Evolutionary conservation across 2,113 vertebrate genomes (phyloP).

Genomic region (Sula dactylatra): DNA sequence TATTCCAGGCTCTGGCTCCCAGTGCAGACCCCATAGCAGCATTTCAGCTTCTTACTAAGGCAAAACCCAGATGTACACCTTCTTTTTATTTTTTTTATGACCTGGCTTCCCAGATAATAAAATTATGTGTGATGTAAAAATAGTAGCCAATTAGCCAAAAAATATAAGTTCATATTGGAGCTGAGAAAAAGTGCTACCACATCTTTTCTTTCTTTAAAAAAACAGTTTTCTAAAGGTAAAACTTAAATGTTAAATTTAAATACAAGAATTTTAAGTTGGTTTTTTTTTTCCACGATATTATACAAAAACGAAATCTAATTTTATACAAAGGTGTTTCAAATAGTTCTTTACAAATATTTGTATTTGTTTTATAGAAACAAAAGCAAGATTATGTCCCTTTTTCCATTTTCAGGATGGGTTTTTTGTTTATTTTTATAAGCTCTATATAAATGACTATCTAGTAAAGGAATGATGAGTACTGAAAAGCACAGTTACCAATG

Average conservation of each 20-base stretch:
- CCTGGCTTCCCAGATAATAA: background rate
- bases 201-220: background rate
- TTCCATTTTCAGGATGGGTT: background rate
- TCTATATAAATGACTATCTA: background rate
- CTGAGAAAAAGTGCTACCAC: background rate
- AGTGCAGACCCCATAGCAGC: background rate
- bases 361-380: background rate
- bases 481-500: background rate
- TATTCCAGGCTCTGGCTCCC: background rate
- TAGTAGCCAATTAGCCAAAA: background rate
- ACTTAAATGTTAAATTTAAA: background rate
- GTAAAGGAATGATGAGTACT: background rate
- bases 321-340: background rate
- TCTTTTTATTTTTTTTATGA: background rate
- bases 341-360: background rate
- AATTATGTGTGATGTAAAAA: background rate
- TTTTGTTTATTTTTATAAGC: background rate
- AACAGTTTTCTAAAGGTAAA: background rate
- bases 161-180: accelerated
- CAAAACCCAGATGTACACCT: background rate
- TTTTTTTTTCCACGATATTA: background rate
- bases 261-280: no score
- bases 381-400: background rate
- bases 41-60: background rate
- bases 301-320: background rate